Conservation (phyloP, 2,888 invertebrate genomes). For the Hypomecis atomaria region DNA sequence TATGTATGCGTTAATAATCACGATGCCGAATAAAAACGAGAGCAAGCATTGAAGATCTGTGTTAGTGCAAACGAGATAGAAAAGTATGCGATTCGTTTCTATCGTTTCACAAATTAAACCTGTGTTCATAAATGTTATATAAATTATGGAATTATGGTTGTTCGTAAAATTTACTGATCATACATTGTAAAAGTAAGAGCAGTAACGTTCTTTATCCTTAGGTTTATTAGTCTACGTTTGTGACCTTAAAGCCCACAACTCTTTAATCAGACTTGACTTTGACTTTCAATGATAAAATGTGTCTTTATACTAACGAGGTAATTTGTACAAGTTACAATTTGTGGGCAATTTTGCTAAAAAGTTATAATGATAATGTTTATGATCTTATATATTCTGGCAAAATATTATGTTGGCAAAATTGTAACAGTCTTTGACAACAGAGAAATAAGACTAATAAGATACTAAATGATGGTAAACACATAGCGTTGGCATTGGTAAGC, state of each 20-base stretch:
- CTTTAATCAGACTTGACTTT: slow-evolving; percentile 22
- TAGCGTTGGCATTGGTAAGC: no score
- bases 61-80: no score
- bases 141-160: no score
- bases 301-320: slow-evolving; percentile 21
- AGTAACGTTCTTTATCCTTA: neutral
- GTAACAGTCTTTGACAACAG: no score
- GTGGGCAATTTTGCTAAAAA: neutral
- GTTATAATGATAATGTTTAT: neutral
- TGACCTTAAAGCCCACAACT: slow-evolving; percentile 17
- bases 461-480: no score
- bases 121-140: no score
- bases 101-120: no score
- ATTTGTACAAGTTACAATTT: slow-evolving; percentile 8
- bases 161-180: neutral
- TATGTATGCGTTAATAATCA: no score
- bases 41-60: no score
- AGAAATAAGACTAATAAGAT: no score
- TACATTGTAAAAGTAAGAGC: neutral
- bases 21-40: no score
- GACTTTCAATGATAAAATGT: slow-evolving; percentile 15
- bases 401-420: neutral
- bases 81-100: no score
- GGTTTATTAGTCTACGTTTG: neutral
- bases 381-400: neutral